phyloP scores from a whole-genome alignment of 2,888 invertebrate species.

The Autographa gamma region DNA sequence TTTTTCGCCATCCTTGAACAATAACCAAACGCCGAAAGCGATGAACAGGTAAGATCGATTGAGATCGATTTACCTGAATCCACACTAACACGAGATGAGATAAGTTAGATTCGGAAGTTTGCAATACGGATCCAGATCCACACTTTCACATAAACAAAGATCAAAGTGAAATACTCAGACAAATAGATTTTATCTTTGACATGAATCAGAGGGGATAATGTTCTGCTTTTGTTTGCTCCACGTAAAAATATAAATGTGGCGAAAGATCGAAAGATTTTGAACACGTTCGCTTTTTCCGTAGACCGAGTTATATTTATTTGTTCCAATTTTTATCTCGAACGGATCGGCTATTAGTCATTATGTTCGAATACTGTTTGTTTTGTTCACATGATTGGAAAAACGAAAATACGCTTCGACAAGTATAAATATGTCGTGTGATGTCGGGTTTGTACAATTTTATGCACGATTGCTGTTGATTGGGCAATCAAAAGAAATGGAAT shows the following conservation, averaged over 20 bases:
- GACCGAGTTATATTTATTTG: slow-evolving; percentile 57
- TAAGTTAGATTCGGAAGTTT: slow-evolving; percentile 51
- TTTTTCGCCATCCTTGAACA: neutral
- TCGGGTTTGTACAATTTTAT: slow-evolving; percentile 40
- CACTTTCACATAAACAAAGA: slow-evolving; percentile 55
- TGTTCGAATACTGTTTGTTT: slow-evolving; percentile 51
- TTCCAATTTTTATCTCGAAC: slow-evolving; percentile 51
- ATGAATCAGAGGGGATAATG: slow-evolving; percentile 65
- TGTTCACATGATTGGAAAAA: slow-evolving; percentile 51
- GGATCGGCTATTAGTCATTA: slow-evolving; percentile 57
- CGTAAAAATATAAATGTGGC: slow-evolving; percentile 57
- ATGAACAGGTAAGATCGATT: slow-evolving; percentile 32
- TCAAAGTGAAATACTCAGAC: slow-evolving; percentile 61
- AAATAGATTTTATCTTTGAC: slow-evolving; percentile 66
- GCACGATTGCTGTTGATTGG: slow-evolving; percentile 30
- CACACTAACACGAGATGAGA: slow-evolving; percentile 36
- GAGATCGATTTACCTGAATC: slow-evolving; percentile 41
- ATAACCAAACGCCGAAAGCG: slow-evolving; percentile 11
- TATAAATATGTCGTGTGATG: slow-evolving; percentile 40
- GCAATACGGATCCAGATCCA: slow-evolving; percentile 52
- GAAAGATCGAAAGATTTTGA: slow-evolving; percentile 59
- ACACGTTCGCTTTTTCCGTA: slow-evolving; percentile 50
- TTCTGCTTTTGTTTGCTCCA: slow-evolving; percentile 63
- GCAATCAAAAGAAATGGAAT: slow-evolving; percentile 37
- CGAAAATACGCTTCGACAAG: slow-evolving; percentile 42